Evolutionary conservation across 2,888 invertebrate genomes (phyloP).

Genomic region (Platerodrilus igneus): DNA sequence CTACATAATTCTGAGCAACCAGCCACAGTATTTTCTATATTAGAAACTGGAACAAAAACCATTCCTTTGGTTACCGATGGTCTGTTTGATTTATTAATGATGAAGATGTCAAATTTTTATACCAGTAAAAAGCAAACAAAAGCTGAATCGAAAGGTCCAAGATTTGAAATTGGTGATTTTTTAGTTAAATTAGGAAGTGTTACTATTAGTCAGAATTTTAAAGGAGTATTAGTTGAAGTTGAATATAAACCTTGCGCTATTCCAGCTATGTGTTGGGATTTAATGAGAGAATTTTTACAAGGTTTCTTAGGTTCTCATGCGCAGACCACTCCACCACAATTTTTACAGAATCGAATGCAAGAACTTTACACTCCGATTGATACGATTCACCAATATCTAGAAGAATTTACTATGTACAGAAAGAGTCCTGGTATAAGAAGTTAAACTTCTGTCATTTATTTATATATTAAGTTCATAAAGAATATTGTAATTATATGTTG

Average conservation of each 20-base stretch:
- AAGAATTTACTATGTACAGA: constrained; percentile 85
- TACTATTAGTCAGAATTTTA: constrained; percentile 87
- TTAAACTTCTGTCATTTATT: too few relatives aligned
- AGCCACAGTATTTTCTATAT: constrained; percentile 86
- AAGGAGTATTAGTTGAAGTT: constrained; percentile 88
- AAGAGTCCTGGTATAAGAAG: constrained; percentile 62
- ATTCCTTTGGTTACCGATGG: constrained; percentile 87
- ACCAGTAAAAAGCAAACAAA: constrained; percentile 85
- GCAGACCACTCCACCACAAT: constrained; percentile 68
- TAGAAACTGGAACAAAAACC: constrained; percentile 82
- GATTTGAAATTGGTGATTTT: constrained; percentile 87
- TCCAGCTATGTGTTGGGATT: constrained; percentile 84
- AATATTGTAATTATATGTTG: background rate
- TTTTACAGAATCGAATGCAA: constrained; percentile 70
- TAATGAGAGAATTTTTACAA: constrained; percentile 87
- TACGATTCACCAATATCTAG: constrained; percentile 89
- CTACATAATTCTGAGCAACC: constrained; percentile 94
- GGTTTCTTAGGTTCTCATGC: constrained; percentile 79
- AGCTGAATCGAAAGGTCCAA: constrained; percentile 78
- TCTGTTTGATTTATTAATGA: constrained; percentile 84
- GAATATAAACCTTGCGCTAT: constrained; percentile 90
- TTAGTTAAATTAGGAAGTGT: constrained; percentile 90
- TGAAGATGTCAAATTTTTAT: constrained; percentile 83
- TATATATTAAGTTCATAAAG: background rate
- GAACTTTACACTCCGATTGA: constrained; percentile 87